A percentile compares a stretch with the other conserved stretches of the same genome.
Evolutionary conservation across 2,797 vertebrate genomes (phyloP).

Genomic region (Choloepus didactylus): DNA sequence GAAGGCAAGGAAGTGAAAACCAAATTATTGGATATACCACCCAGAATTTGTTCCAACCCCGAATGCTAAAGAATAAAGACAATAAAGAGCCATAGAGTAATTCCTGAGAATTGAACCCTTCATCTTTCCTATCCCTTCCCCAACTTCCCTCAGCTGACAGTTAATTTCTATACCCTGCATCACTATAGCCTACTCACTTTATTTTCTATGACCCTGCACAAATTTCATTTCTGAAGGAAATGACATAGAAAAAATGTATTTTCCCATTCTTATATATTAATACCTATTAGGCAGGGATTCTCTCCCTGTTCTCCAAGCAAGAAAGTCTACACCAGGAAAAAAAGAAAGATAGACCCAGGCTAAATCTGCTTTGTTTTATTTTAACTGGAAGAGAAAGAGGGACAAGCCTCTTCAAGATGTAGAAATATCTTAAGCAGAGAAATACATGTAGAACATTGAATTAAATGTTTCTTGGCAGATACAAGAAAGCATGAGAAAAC

Average conservation of each 20-base stretch:
- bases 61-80: background rate
- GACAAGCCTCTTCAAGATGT: background rate
- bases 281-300: background rate
- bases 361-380: background rate
- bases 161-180: background rate
- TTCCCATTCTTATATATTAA: background rate
- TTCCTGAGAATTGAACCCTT: background rate
- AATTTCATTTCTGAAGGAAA: background rate
- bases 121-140: background rate
- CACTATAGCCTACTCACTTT: background rate
- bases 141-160: no score
- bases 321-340: background rate
- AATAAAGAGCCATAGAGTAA: background rate
- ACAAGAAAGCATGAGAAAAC: background rate
- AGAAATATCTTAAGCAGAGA: background rate
- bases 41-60: background rate
- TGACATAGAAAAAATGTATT: background rate
- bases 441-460: background rate
- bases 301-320: background rate
- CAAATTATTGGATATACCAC: background rate
- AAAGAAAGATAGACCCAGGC: no score
- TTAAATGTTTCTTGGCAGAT: background rate
- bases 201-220: background rate
- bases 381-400: background rate
- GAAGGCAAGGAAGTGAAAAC: background rate